phyloP scores from a whole-genome alignment of 2,113 vertebrate genomes.

The Platysteira castanea region DNA sequence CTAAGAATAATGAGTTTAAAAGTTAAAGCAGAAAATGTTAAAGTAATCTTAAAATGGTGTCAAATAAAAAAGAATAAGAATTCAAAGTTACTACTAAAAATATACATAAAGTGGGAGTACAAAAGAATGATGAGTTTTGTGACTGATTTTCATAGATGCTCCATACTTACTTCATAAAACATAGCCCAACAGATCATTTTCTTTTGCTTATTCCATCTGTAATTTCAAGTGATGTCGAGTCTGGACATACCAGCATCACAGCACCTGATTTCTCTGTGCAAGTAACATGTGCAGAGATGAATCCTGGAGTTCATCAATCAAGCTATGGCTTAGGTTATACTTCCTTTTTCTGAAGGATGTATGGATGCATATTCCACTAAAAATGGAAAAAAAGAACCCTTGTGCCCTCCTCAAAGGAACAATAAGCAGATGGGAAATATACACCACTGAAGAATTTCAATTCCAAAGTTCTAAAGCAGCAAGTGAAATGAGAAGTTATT shows the following conservation, averaged over 20 bases:
- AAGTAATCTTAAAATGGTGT: background rate
- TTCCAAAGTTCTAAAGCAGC: background rate
- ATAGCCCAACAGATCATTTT: background rate
- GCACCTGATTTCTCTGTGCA: background rate
- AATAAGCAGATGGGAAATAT: background rate
- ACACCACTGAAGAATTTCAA: background rate
- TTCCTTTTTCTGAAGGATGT: background rate
- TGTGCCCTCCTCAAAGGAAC: background rate
- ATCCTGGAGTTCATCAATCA: background rate
- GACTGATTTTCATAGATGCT: background rate
- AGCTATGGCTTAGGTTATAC: background rate
- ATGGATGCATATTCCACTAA: background rate
- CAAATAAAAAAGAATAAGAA: background rate
- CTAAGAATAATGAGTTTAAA: slow-evolving; percentile 14
- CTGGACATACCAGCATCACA: background rate
- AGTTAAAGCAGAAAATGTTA: background rate
- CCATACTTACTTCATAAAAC: background rate
- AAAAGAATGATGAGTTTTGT: background rate
- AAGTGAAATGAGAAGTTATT: background rate
- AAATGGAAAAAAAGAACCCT: background rate
- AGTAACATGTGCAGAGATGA: background rate
- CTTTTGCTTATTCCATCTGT: background rate
- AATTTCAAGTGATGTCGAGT: background rate
- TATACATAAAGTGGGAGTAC: background rate
- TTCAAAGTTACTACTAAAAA: background rate